These are phyloP conservation scores for Panulirus ornatus DNA, from an alignment of 1,140 invertebrate species.

Conservation along the genomic window DNA sequence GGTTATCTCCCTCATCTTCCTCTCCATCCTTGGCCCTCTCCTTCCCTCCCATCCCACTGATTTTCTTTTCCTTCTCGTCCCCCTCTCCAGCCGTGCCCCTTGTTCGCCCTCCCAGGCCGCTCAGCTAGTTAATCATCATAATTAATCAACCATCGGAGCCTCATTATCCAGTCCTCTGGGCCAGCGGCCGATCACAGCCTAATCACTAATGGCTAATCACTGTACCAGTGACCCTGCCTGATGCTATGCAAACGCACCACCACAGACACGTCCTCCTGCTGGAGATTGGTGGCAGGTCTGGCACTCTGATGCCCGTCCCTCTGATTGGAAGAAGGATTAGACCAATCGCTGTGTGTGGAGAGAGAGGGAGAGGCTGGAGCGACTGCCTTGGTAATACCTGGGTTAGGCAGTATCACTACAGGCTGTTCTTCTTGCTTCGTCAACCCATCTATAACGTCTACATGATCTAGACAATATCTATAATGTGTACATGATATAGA, in stretches of 20 bases:
- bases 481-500: too few species aligned
- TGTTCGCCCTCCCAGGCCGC: neutral
- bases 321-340: too few species aligned
- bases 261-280: neutral
- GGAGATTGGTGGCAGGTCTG: too few species aligned
- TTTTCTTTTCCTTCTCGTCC: neutral
- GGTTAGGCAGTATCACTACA: too few species aligned
- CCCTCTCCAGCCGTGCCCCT: neutral
- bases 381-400: too few species aligned
- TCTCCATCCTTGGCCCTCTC: constrained; percentile 4
- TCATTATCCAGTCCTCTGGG: constrained; percentile 39
- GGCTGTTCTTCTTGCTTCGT: too few species aligned
- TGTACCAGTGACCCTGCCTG: constrained; percentile 3
- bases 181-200: constrained; percentile 12
- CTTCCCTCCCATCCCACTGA: neutral
- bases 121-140: constrained; percentile 38
- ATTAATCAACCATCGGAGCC: constrained; percentile 33
- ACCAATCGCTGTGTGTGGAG: too few species aligned
- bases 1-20: too few species aligned
- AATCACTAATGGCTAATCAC: constrained; percentile 32
- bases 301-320: too few species aligned
- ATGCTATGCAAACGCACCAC: neutral
- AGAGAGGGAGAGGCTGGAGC: too few species aligned
- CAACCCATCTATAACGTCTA: too few species aligned
- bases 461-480: too few species aligned